Evolutionary conservation across 2,797 vertebrate species (phyloP), one percentile per base, ranked within the genome.

Genomic region (Melopsittacus undulatus): DNA sequence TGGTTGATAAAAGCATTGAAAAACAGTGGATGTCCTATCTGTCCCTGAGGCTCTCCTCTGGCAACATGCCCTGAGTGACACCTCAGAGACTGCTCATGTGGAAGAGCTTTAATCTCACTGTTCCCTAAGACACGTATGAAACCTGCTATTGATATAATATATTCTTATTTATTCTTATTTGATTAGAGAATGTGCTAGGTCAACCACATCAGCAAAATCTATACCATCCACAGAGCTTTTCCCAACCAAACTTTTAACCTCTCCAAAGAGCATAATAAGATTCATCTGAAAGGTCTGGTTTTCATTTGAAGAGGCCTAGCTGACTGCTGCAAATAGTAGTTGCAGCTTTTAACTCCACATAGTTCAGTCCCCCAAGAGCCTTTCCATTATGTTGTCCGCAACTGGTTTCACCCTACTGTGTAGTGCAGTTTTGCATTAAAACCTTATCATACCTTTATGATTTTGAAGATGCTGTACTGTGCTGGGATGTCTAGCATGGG

Each of bases 221-320:
- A 36, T 72, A 75, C 42, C 73, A 68, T 66, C 46, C 45, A 36
- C 49, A 40, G 49, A 77, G 42, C 48, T 92, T 92, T 91, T 90
- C 62, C 45, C 61, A 80, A 52, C 16, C 45, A 27, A 93, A 89
- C 43, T 89, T 93, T 89, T 51, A 87, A 59, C 29, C n/a, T 89
- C 54, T 64, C 64, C 29, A 52, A 82, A 87, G 46, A 92, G 46
- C 29, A 21, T 77, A 59, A 90, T 73, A 40, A 59, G 36, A 64
- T 93, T 83, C 67, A 8, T 77, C 52, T 82, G 74, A 70, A 95
- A 84, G 16, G 21, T 26, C 57, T 93, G 88, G 32, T 82, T 94
- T 90, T 87, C 36, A 82, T 89, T 90, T 67, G 3, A n/a, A 88
- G 66, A 90, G 34, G 6, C 24, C 73, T 42, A 90, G 57, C 23